Evolutionary conservation across 2,113 vertebrate genomes (phyloP), one percentile per base, ranked within the genome.

Genomic region (Tachysurus vachellii): DNA sequence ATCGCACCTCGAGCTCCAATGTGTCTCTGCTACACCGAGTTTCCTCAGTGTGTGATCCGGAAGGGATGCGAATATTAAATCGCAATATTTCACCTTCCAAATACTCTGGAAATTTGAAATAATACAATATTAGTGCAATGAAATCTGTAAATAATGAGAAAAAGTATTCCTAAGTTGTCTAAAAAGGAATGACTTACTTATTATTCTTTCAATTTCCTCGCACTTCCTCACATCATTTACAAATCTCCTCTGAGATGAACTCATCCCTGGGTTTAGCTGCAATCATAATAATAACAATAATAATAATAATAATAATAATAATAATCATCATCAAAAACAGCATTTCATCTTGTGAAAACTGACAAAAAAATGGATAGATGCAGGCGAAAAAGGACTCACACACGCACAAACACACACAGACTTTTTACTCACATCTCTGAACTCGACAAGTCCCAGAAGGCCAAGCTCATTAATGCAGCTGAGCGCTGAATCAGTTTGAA

Each of bases 181-280:
- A n/a, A 80, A 80, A 66, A 12, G 7, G n/a, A 10, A 59, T 62
- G 44, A 79, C 90, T 91, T 85, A 92, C 91, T 75, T 26, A 90
- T 54, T 73, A 90, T 91, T 87, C 91, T 88, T 66, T 93, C 92
- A 88, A 92, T 93, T 64, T 92, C 89, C 56, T 93, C 91, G 86
- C 92, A 93, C 90, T 89, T 90, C 50, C 84, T 91, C 75, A 92
- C 91, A 44, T 93, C 91, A 50, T 92, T 92, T 85, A 92, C 90
- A 89, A 93, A 92, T 66, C 86, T 91, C 62, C 91, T 88, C 80
- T 92, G 91, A 89, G 92, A 92, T 6, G 82, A 82, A 3, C 82
- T 64, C 21, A 80, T 80, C 19, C 75, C 87, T 44, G 91, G 88
- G 80, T 93, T 92, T 50, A 93, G 82, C 92, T 93, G 56, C 6